Base-by-base conservation (phyloP, 2,797 vertebrate species). In the Taenioides sp. region DNA sequence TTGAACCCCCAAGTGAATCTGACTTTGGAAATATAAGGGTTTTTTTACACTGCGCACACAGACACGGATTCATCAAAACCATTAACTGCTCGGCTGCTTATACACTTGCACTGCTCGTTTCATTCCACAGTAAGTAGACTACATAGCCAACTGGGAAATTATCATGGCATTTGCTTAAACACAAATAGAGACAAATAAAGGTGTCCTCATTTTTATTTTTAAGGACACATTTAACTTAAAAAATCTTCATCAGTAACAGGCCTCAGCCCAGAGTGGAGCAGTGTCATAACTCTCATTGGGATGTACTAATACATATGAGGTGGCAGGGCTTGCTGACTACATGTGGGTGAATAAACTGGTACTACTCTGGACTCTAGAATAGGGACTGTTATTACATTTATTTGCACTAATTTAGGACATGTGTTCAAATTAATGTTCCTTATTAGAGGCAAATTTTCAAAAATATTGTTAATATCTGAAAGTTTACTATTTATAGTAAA, bases 151-250 rank as follows among this genome's bases (percentile, higher is more conserved):
- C 87, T 85, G 86, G 88, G 89, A 90, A 88, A 90, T 91, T 86
- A 87, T 89, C 79, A 86, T 87, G 85, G 77, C 70, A 80, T 89
- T 91, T 91, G 84, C 86, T 88, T 88, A 87, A 91, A 89, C 84
- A 80, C 88, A 89, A 89, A 87, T 85, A 52, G 80, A 88, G 85
- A 91, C 88, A 87, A 88, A 90, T 88, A 89, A 89, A 87, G 83
- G 63, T 55, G 77, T 81, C 86, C 88, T 89, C 77, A 81, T 89
- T 91, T 91, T 86, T 81, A 82, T 90, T 79, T 82, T 80, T 76
- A 77, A 84, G 83, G 80, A 84, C 84, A 81, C 79, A 40, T 14
- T 23, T 75, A 78, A 72, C 80, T 20, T 69, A 74, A 75, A 62
- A 79, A 62, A 77, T 76, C 67, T 77, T 79, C 75, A 77, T 85